Base-by-base conservation (phyloP, 2,888 invertebrate species). In the Drosophila paranaensis region DNA sequence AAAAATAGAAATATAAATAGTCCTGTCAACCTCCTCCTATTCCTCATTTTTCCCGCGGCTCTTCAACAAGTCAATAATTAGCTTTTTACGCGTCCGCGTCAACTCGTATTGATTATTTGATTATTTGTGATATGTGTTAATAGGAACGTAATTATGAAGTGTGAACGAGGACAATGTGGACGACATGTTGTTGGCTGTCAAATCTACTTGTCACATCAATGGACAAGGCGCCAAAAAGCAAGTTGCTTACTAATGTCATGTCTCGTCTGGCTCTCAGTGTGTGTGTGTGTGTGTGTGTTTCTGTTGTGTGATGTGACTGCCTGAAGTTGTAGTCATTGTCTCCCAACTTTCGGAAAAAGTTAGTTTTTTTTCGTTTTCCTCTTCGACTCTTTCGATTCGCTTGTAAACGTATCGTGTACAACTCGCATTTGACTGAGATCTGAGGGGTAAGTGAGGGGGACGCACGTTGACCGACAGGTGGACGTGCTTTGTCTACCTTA, bases 141-240 rank as follows among this genome's bases (percentile, higher is more conserved):
- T 71, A 61, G 37, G 35, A 30, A 51, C 71, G 73, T 75, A 81
- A 79, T 79, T 81, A 81, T 77, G 64, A 67, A 60, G 75, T 73
- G 75, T 37, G 62, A 69, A 60, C 67, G 61, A 56, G 16, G 27
- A 37, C 27, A 56, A 56, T 61, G 57, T 20, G 71, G 71, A 79
- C 72, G 71, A 79, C 72, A 72, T 72, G 71, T 72, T 77, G 69
- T 60, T 48, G 68, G 66, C 70, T 79, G 77, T 68, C 79, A 74
- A 69, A 61, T 57, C 43, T 33, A 46, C 60, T 58, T 82, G 79
- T 76, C 68, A 72, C 54, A 65, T 71, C 58, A 50, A 40, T 40
- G 54, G 65, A 53, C 76, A 70, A 63, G 48, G 61, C 43, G 54
- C 60, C 74, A 74, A 78, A 69, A 78, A 64, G 48, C 51, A 64